These are phyloP conservation scores for Hydrolagus colliei DNA, from an alignment of 2,797 vertebrate genomes.

Conservation along the genomic window DNA sequence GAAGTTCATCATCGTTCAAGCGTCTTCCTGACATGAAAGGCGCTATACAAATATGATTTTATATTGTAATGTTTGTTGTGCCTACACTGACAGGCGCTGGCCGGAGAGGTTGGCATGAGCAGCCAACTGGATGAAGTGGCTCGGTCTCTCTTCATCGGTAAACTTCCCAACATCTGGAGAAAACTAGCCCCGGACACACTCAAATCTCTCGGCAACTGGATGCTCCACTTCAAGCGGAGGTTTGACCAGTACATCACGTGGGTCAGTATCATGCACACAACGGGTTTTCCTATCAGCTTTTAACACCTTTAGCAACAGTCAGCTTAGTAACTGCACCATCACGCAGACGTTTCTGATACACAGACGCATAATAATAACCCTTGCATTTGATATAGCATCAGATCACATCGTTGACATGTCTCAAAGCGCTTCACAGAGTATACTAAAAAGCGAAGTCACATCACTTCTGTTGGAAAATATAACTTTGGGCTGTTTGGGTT, in stretches of 20 bases:
- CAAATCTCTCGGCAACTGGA: slow-evolving; percentile 90
- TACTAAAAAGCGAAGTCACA: no score
- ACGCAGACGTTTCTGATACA: neutral
- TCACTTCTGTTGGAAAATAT: no score
- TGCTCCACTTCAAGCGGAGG: slow-evolving; percentile 76
- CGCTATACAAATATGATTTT: no score
- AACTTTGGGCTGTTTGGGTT: no score
- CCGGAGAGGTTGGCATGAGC: slow-evolving; percentile 95
- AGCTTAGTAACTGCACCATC: neutral
- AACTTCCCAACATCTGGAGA: slow-evolving; percentile 84
- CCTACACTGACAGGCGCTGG: slow-evolving; percentile 68
- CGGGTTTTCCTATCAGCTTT: neutral
- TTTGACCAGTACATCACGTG: slow-evolving; percentile 75
- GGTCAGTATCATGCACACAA: slow-evolving; percentile 55
- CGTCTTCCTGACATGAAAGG: no score
- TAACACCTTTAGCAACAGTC: no score
- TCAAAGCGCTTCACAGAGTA: no score
- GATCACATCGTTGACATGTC: no score
- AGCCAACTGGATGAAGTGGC: slow-evolving; percentile 83
- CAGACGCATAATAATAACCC: no score
- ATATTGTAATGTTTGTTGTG: neutral
- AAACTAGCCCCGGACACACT: slow-evolving; percentile 83
- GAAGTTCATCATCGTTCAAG: no score
- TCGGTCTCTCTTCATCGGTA: slow-evolving; percentile 76
- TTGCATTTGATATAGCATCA: no score